Base-by-base conservation (phyloP, 2,113 vertebrate species). In the Rhinolophus ferrumequinum region DNA sequence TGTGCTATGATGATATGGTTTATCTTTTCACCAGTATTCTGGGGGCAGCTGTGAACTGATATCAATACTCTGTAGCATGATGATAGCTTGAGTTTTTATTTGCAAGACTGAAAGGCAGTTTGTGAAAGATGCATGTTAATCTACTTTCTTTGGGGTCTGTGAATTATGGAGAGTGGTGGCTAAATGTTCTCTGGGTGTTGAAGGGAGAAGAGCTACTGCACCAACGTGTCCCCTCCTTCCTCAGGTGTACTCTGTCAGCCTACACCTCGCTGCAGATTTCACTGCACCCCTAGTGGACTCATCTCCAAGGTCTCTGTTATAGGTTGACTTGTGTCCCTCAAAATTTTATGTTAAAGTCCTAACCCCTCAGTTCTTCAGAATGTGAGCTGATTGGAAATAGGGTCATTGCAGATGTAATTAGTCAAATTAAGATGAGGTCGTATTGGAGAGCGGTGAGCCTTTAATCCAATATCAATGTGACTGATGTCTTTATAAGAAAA, bases 351-450 rank as follows among this genome's bases (percentile, higher is more conserved):
- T 30, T 33, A 44, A 90, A 94, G 54, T 41, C 67, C 75, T 60
- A 82, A 47, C 26, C 28, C n/a, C 10, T 14, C 19, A 7, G 33
- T 14, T 62, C n/a, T 77, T 79, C 54, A 16, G 62, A 88, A n/a
- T 18, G 54, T 26, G 50, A 69, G 92, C 18, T 79, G 76, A 70
- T 79, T 97, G 81, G 92, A 95, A 87, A 80, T 15, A 66, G 3
- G 16, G 30, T 62, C 67, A 69, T 26, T 75, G 44, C 52, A 69
- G 64, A 69, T 62, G 14, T 22, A 47, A 44, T 75, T 52, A 75
- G n/a, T 60, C 67, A 77, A 70, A 77, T 85, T 5, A 70, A 70
- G 30, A 41, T 73, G 72, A 67, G 30, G 70, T 95, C 50, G 33
- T 10, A 66, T 5, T 58, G 70, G 62, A 70, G 19, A n/a, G 52